Evolutionary conservation across 2,113 vertebrate genomes (phyloP), one percentile per base, ranked within the genome.

Genomic region (Myotis davidii): DNA sequence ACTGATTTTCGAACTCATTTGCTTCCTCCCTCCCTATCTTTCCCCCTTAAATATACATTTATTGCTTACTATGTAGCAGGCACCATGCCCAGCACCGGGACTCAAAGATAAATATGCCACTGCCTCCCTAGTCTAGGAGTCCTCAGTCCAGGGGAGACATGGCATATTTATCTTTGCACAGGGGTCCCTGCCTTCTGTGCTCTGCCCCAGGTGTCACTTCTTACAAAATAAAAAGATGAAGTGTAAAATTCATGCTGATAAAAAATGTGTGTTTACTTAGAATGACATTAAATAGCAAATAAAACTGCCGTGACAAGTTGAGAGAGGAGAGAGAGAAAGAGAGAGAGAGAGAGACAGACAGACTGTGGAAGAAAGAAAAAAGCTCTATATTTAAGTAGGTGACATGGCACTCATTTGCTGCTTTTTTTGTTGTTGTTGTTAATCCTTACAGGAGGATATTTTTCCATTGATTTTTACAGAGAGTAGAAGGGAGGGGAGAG

Each of bases 211-310:
- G 61, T 52, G 27, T 73, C 56, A 23, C 45, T 85, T 77, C 61
- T 91, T 85, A 29, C 25, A 89, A 85, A 72, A 85, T 81, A 82
- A 25, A 82, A 95, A 76, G 76, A 85, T 34, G 56, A 91, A 77
- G 20, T 72, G 27, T 85, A 67, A 89, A 85, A 69, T 89, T 85
- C n/a, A 91, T 83, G 84, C 61, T 85, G 84, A 61, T 69, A 56
- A 64, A 50, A 56, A 27, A 2, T 13, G 50, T 76, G 81, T 56
- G 48, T 81, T 54, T 23, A 42, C 12, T 88, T 95, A 83, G 32
- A 84, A 73, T 91, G 78, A 67, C 67, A 88, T 76, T 64, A 77
- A 85, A 61, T 77, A 93, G 72, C 76, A 97, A 89, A 90, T 23
- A 45, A 37, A 90, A 84, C 37, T 20, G 25, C 37, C 48, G 16